Evolutionary conservation across 1,140 invertebrate species (phyloP).

Genomic region (Cotesia glomerata): DNA sequence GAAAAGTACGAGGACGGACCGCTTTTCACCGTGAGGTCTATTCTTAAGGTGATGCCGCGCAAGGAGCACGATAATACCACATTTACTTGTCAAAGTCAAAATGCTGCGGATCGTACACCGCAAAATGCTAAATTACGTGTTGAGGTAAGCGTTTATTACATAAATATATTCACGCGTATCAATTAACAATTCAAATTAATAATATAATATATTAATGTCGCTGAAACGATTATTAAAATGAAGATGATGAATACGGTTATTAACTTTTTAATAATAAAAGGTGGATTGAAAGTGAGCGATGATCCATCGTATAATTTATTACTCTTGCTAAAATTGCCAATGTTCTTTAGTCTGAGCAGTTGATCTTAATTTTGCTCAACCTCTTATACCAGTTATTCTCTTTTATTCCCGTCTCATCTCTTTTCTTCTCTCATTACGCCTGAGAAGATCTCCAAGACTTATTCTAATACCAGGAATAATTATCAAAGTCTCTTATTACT

Average conservation of each 20-base stretch:
- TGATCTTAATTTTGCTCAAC: not conserved
- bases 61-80: constrained; percentile 89
- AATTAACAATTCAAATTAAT: not conserved
- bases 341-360: not conserved
- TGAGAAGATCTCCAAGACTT: not conserved
- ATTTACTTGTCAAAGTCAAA: constrained; percentile 90
- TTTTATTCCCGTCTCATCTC: no score
- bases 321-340: constrained; percentile 1
- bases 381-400: no score
- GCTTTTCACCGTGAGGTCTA: constrained; percentile 81
- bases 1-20: constrained; percentile 80
- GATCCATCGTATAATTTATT: constrained; percentile 7
- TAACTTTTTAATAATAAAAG: not conserved
- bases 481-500: not conserved
- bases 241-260: not conserved
- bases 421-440: not conserved
- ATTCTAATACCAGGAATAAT: constrained; percentile 10
- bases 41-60: constrained; percentile 82
- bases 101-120: constrained; percentile 81
- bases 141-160: constrained; percentile 64
- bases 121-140: constrained; percentile 79
- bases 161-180: constrained; percentile 37
- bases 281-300: not conserved
- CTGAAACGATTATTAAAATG: not conserved
- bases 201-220: not conserved